Base-by-base conservation (phyloP, 2,888 invertebrate species). In the Hanleya hanleyi region DNA sequence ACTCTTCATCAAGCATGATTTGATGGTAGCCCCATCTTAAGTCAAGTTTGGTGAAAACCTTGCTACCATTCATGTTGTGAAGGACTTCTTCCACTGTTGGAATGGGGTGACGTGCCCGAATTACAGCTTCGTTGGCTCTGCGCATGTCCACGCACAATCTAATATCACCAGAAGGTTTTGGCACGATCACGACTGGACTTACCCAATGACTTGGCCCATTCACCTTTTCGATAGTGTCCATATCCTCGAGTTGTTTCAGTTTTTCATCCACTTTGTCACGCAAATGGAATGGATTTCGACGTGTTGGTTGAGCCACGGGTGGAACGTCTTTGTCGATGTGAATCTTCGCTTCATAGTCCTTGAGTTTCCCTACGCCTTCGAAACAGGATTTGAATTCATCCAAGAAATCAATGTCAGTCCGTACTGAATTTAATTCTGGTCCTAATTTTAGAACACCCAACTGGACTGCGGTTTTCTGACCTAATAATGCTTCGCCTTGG, bases 1-100 rank as follows among this genome's bases (percentile, higher is more conserved):
- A 73, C 5, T 67, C 51, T 18, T 37, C 29, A 22, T 29, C 22
- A 33, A 71, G 15, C 33, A 67, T 67, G 2, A 75, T 61, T 36
- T 75, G 72, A 33, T 76, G 71, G 36, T 64, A 64, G 3, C 1
- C 64, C 4, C 38, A 37, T 5, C 26, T 35, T n/a, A 64, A 4
- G 64, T 64, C 35, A 15, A 64, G 38, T 37, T 64, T 64, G 22
- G 32, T 62, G 33, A 62, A 62, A 12, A 62, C 62, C 32, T 62
- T 22, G 32, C 33, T 12, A 6, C 32, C 62, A 62, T 32, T 62
- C 62, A 12, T 29, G 15, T 62, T 22, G 7, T 62, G 29, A 32
- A 62, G 7, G 6, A 62, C 33, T 6, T 62, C 62, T 12, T 32
- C 62, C 15, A 64, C n/a, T 9, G 35, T 64, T 18, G 64, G 64